Conservation (phyloP, 2,113 vertebrate genomes). For the Pterocles gutturalis region DNA sequence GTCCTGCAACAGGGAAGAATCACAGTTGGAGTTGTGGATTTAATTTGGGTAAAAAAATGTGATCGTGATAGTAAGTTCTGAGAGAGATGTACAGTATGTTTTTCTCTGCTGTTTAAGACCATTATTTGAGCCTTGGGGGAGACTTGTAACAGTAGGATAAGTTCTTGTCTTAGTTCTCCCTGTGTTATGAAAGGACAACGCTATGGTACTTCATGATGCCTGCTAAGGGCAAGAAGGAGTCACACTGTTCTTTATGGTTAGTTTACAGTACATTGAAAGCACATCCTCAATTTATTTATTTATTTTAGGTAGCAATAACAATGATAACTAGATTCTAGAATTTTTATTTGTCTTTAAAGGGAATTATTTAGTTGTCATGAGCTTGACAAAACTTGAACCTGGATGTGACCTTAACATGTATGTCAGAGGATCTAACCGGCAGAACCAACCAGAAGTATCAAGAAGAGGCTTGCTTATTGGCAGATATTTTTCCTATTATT, state of each 20-base stretch:
- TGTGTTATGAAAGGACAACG: background rate
- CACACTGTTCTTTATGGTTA: background rate
- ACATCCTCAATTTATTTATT: background rate
- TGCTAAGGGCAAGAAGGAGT: background rate
- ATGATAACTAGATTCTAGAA: background rate
- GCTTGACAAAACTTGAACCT: background rate
- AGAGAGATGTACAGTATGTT: background rate
- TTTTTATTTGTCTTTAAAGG: background rate
- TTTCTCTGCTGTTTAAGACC: background rate
- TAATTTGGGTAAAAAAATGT: background rate
- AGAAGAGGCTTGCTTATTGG: background rate
- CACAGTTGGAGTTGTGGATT: background rate
- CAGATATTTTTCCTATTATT: background rate
- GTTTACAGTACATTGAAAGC: background rate
- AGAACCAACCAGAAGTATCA: background rate
- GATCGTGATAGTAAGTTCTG: background rate
- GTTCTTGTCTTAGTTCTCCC: background rate
- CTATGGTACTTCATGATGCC: background rate
- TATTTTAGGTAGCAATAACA: background rate
- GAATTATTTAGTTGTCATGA: background rate
- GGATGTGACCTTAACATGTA: background rate
- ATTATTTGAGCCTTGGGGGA: background rate
- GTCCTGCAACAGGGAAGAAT: background rate
- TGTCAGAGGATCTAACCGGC: background rate
- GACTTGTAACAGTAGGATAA: background rate